phyloP scores from a whole-genome alignment of 1,140 invertebrate species.

The Kradibia gibbosae region DNA sequence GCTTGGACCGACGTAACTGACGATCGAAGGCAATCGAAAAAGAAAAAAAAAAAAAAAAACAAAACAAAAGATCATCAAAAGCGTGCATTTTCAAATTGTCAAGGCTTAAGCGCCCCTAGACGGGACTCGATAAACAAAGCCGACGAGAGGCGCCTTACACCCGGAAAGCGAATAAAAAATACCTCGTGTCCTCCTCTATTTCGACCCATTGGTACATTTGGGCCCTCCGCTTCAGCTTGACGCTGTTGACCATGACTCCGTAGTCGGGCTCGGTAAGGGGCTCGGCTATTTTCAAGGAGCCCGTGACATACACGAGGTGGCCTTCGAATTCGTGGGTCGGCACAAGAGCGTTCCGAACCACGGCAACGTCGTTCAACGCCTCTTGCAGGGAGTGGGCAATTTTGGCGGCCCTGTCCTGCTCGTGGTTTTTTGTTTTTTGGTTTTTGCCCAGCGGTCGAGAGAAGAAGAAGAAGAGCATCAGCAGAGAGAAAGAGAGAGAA shows the following conservation, averaged over 20 bases:
- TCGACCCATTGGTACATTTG: conserved; percentile 96
- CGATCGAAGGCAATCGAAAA: neutral
- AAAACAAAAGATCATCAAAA: conserved; percentile 15
- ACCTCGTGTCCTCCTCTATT: conserved; percentile 77
- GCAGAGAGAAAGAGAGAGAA: too few relatives aligned
- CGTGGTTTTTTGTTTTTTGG: too few relatives aligned
- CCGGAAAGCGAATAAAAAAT: too few relatives aligned
- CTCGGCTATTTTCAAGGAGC: conserved; percentile 81
- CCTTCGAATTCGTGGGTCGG: conserved; percentile 79
- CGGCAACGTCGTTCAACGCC: conserved; percentile 76
- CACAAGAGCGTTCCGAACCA: conserved; percentile 73
- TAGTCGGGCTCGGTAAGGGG: conserved; percentile 87
- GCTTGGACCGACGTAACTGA: conserved; percentile 58
- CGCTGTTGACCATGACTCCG: conserved; percentile 82
- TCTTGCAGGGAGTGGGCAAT: conserved; percentile 81
- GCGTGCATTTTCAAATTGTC: too few relatives aligned
- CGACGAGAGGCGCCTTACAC: too few relatives aligned
- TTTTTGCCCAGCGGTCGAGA: too few relatives aligned
- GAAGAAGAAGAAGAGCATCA: too few relatives aligned
- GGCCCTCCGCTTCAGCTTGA: conserved; percentile 82
- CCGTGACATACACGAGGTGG: conserved; percentile 83
- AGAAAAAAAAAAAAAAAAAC: conserved; percentile 4
- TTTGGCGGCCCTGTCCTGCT: conserved; percentile 81
- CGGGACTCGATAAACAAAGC: too few relatives aligned
- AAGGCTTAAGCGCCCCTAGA: too few relatives aligned